These are phyloP conservation scores for Wiebesia pumilae DNA, from an alignment of 1,140 invertebrate species.

Conservation along the genomic window DNA sequence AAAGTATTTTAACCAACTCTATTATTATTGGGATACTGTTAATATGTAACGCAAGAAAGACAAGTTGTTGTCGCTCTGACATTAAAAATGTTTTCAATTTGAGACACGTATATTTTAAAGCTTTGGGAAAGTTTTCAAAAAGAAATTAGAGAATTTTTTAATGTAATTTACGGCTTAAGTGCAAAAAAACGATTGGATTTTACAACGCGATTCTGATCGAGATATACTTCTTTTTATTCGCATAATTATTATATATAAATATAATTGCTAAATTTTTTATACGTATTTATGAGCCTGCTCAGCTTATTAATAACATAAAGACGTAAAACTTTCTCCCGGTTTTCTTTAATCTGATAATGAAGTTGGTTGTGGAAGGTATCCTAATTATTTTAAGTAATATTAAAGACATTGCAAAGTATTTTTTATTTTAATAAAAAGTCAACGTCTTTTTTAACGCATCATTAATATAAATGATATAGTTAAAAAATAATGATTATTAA, in stretches of 20 bases:
- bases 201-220: not conserved
- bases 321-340: conserved; percentile 42
- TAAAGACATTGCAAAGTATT: too few species aligned
- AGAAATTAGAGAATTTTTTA: not conserved
- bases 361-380: not conserved
- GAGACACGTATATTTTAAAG: too few species aligned
- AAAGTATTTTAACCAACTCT: too few species aligned
- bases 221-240: not conserved
- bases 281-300: conserved; percentile 23
- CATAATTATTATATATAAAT: not conserved
- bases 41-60: too few species aligned
- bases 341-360: not conserved
- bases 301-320: conserved; percentile 44
- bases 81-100: too few species aligned
- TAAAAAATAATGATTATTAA: too few species aligned
- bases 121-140: not conserved
- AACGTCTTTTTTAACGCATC: too few species aligned
- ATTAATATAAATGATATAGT: too few species aligned
- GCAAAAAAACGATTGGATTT: not conserved
- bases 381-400: too few species aligned
- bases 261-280: not conserved
- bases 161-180: not conserved
- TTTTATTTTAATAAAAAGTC: too few species aligned
- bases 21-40: too few species aligned
- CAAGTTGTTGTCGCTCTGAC: too few species aligned